phyloP scores from a whole-genome alignment of 2,797 vertebrate species.

The Columba guinea region DNA sequence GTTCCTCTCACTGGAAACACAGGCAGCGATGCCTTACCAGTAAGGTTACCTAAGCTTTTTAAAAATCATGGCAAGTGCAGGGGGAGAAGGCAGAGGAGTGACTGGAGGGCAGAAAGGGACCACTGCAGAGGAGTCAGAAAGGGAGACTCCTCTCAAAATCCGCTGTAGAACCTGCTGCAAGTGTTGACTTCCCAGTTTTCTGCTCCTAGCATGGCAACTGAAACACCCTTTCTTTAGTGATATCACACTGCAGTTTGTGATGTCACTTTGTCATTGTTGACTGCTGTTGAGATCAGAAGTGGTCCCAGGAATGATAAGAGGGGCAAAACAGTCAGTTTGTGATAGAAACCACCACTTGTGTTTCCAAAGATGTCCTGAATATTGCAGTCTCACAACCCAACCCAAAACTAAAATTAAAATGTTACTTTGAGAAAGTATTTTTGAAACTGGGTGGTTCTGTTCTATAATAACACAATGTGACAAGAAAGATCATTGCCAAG shows the following conservation, averaged over 20 bases:
- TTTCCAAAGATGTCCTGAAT: background rate
- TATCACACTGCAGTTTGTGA: background rate
- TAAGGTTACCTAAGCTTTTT: background rate
- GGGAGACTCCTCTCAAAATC: background rate
- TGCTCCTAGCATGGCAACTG: background rate
- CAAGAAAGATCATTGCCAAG: background rate
- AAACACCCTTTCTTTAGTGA: background rate
- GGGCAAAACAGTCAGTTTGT: background rate
- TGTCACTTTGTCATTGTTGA: background rate
- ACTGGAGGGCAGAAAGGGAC: background rate
- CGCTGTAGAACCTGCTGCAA: background rate
- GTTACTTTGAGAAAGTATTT: background rate
- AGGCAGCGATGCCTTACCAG: accelerated
- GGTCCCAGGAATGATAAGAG: background rate
- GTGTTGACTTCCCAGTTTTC: background rate
- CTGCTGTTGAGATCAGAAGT: background rate
- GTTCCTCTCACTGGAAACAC: background rate
- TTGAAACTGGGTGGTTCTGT: background rate
- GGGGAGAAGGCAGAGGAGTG: background rate
- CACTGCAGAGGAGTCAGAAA: too few species aligned
- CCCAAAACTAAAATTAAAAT: background rate
- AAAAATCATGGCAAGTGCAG: background rate
- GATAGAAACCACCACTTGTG: background rate
- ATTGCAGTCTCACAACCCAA: background rate
- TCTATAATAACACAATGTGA: background rate